phyloP scores from a whole-genome alignment of 92 coral and sea anemone genomes.

The Phenganax marumi region DNA sequence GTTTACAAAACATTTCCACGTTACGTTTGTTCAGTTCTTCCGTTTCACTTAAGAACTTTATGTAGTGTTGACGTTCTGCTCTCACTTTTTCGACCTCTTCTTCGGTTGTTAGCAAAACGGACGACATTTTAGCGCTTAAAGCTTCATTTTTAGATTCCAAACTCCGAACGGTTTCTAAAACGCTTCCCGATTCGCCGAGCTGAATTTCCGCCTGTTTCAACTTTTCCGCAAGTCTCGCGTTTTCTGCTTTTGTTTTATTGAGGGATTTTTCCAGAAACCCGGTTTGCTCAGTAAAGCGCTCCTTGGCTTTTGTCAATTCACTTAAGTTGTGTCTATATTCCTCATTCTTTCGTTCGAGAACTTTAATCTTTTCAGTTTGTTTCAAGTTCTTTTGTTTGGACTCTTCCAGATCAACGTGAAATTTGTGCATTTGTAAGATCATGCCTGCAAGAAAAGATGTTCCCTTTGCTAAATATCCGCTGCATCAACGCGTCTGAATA shows the following conservation, averaged over 20 bases:
- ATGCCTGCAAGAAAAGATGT: conserved; percentile 6
- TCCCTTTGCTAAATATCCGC: not conserved
- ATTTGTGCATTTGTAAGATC: conserved; percentile 30
- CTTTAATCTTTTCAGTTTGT: not conserved
- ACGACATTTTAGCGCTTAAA: conserved; percentile 37
- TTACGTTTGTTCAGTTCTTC: conserved; percentile 18
- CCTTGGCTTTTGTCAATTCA: conserved; percentile 25
- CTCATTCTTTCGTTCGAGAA: not conserved
- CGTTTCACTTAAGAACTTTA: conserved; percentile 11
- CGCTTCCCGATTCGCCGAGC: conserved; percentile 39
- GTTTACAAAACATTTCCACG: not conserved
- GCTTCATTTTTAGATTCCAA: conserved; percentile 34
- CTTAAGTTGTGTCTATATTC: not conserved
- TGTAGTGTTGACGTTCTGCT: conserved; percentile 20
- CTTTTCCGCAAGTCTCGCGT: conserved; percentile 10
- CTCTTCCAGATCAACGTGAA: conserved; percentile 1
- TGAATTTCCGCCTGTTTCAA: conserved; percentile 34
- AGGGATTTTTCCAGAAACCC: conserved; percentile 31
- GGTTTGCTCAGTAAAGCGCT: conserved; percentile 33
- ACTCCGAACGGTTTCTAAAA: conserved; percentile 24
- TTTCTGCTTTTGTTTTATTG: conserved; percentile 14
- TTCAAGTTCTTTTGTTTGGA: conserved; percentile 3
- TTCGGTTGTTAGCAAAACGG: conserved; percentile 23
- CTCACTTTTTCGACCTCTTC: conserved; percentile 29
- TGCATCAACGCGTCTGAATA: no score